Conservation (phyloP, 2,888 invertebrate species). For the Notodonta ziczac region DNA sequence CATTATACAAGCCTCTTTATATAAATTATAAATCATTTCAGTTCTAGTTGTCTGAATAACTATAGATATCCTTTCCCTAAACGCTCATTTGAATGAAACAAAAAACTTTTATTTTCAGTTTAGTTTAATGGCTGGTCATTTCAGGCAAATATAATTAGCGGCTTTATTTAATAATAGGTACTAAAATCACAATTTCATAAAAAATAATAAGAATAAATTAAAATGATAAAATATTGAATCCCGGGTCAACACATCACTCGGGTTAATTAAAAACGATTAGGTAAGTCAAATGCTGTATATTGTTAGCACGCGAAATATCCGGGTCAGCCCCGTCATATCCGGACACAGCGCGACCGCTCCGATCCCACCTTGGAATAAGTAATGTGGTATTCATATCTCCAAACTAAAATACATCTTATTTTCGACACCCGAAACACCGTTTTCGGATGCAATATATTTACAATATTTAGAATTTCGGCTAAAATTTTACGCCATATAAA, state of each 20-base stretch:
- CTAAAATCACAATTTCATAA: no score
- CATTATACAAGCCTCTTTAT: not conserved
- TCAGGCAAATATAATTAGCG: no score
- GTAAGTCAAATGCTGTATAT: constrained; percentile 28
- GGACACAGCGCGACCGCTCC: not conserved
- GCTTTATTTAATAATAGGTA: no score
- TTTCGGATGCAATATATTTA: not conserved
- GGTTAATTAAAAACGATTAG: constrained; percentile 42
- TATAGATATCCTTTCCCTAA: no score
- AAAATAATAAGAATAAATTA: no score
- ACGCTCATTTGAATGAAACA: no score
- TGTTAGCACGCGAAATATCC: constrained; percentile 37
- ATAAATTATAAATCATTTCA: no score
- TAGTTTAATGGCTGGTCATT: no score
- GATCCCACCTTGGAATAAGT: constrained; percentile 27
- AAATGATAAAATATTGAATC: no score
- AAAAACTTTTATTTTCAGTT: no score
- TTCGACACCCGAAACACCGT: not conserved
- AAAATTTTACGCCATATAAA: constrained; percentile 17
- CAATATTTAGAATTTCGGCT: not conserved
- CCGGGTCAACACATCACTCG: constrained; percentile 12
- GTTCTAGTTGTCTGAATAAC: no score
- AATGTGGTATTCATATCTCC: constrained; percentile 1
- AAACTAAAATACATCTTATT: constrained; percentile 7
- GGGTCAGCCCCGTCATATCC: constrained; percentile 37